Conservation (phyloP, 2,797 vertebrate genomes). For the Macropodus opercularis region DNA sequence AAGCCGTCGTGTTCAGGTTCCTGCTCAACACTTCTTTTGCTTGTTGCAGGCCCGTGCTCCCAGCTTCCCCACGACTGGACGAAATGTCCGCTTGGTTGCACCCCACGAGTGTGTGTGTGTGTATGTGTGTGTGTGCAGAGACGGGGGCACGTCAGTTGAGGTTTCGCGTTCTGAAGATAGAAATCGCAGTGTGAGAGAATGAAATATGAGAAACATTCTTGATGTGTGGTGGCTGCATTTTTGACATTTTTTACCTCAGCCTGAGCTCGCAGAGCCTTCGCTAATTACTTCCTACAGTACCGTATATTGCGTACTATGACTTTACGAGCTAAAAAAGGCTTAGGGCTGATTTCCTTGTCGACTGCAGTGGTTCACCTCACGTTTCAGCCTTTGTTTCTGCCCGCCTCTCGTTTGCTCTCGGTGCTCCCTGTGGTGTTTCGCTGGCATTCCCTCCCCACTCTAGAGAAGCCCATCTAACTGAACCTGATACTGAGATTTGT, state of each 20-base stretch:
- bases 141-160: constrained; percentile 58
- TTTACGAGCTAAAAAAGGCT: constrained; percentile 44
- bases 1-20: constrained; percentile 58
- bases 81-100: constrained; percentile 53
- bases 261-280: no score
- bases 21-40: constrained; percentile 35
- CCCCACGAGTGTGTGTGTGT: constrained; percentile 20
- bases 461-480: constrained; percentile 67
- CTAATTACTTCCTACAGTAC: constrained; percentile 2
- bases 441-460: constrained; percentile 44
- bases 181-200: constrained; percentile 64
- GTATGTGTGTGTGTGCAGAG: constrained; percentile 14
- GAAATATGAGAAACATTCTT: constrained; percentile 59
- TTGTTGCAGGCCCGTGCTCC: constrained; percentile 30
- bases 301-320: background rate
- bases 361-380: constrained; percentile 62
- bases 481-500: constrained; percentile 78
- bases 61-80: constrained; percentile 29
- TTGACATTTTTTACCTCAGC: constrained; percentile 54
- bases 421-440: constrained; percentile 45
- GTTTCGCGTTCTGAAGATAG: constrained; percentile 68
- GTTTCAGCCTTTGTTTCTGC: constrained; percentile 55
- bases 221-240: constrained; percentile 61
- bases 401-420: constrained; percentile 11
- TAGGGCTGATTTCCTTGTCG: constrained; percentile 59